Conservation (phyloP, 2,888 invertebrate genomes). For the Ophioninae sp. region DNA sequence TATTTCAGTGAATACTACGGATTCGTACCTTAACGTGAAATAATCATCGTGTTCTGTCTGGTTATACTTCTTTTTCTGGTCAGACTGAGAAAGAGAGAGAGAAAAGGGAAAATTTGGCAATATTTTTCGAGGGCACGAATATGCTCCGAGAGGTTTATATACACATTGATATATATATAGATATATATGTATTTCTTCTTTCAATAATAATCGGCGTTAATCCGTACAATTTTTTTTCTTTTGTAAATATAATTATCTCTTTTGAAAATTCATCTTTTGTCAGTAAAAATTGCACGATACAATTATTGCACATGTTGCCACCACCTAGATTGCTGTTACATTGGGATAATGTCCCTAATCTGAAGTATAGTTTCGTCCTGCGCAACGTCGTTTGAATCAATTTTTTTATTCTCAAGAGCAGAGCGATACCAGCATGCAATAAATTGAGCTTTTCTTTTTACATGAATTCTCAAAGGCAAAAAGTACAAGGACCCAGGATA, state of each 20-base stretch:
- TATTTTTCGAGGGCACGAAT: conserved; percentile 46
- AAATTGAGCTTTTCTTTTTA: conserved; percentile 43
- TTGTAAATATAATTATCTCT: conserved; percentile 70
- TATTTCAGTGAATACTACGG: conserved; percentile 30
- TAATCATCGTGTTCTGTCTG: conserved; percentile 44
- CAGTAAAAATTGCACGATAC: conserved; percentile 68
- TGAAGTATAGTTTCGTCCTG: conserved; percentile 59
- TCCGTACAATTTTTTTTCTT: conserved; percentile 66
- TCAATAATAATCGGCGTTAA: conserved; percentile 63
- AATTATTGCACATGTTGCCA: conserved; percentile 75
- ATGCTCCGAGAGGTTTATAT: conserved; percentile 50
- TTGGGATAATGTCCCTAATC: conserved; percentile 58
- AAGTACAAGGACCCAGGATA: conserved; percentile 6
- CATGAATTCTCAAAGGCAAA: conserved; percentile 23
- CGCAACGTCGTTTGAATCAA: conserved; percentile 58
- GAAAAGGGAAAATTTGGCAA: conserved; percentile 41
- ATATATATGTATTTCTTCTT: conserved; percentile 66
- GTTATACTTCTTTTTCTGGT: conserved; percentile 46
- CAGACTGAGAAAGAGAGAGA: conserved; percentile 48
- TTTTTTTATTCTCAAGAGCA: conserved; percentile 65
- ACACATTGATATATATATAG: conserved; percentile 67
- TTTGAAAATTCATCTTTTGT: conserved; percentile 47
- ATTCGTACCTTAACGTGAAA: conserved; percentile 55
- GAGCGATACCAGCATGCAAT: conserved; percentile 53
- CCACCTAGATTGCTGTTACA: conserved; percentile 59